Conservation (phyloP, 2,888 invertebrate genomes). For the Apamea anceps region DNA sequence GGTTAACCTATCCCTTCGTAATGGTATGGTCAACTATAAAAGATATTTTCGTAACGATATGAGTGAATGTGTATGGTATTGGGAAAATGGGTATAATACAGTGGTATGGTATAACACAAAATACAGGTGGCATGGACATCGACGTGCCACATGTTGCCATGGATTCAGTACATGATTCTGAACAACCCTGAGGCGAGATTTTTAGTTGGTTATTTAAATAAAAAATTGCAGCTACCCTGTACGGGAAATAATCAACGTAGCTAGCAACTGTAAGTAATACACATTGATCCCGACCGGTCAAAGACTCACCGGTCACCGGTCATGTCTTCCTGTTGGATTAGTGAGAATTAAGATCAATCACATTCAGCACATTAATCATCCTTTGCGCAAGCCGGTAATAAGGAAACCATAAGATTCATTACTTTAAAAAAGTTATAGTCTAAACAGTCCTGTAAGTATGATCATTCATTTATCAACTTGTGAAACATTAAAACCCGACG, state of each 20-base stretch:
- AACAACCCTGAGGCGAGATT: not conserved
- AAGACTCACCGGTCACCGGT: not conserved
- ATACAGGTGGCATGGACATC: not conserved
- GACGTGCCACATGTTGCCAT: not conserved
- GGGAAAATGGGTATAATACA: not conserved
- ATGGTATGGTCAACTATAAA: constrained; percentile 15
- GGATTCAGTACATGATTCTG: not conserved
- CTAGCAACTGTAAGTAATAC: not conserved
- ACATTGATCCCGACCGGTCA: not conserved
- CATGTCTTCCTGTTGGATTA: not conserved
- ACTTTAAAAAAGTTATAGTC: not conserved
- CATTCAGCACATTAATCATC: not conserved
- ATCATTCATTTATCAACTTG: not conserved
- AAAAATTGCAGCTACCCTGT: not conserved
- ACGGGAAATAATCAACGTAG: not conserved
- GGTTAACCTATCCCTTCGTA: constrained; percentile 3
- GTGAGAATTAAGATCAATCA: not conserved
- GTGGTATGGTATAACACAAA: not conserved
- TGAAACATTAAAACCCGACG: not conserved
- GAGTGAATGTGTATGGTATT: constrained; percentile 2
- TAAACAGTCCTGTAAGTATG: not conserved
- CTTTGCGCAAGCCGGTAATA: not conserved
- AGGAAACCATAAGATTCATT: not conserved
- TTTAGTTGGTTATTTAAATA: not conserved
- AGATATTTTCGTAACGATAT: constrained; percentile 18